Evolutionary conservation across 2,888 invertebrate species (phyloP), one percentile per base, ranked within the genome.

Genomic region (Drosophila seclusa): DNA sequence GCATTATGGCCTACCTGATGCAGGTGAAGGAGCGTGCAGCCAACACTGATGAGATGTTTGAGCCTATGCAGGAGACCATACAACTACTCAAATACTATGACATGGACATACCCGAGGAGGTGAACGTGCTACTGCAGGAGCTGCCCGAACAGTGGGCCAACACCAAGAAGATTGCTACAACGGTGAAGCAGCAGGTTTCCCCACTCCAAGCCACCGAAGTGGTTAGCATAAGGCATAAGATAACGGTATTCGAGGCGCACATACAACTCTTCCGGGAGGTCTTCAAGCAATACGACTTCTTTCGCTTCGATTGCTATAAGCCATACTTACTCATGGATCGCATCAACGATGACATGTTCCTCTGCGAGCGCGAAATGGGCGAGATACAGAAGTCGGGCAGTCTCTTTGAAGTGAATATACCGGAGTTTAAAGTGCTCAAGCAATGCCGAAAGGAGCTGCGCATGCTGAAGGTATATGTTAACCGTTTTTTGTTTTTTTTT

Each of bases 101-200:
- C 88, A 98, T 98, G 95, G 99, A 99, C 92, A 97, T 99, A 91
- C 98, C 99, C 0, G 99, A 99, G 93, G 98, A 98, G 94, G 98
- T 99, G 1, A 98, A 98, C 91, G 96, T 97, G 7, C 94, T 98
- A 76, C 93, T 99, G 50, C 94, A 98, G 95, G 98, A 99, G 93
- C 93, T 99, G 63, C 99, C 99, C 16, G 98, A 98, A 91, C 98
- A 98, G 93, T 99, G 99, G 99, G 96, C 96, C 84, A 96, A 97
- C 80, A 98, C 98, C 0, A 99, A 99, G 92, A 99, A 98, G 93
- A 95, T 98, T 68, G 97, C 98, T 0, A 93, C 96, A 29, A 97
- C 97, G 42, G 97, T 98, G 5, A 98, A 98, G 91, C 98, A 98
- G 92, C 97, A 97, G 93, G 98, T 99, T 32, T 98, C 98, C 8